Base-by-base conservation (phyloP, 2,113 vertebrate genomes). In the rat (Rattus norvegicus) region DNA sequence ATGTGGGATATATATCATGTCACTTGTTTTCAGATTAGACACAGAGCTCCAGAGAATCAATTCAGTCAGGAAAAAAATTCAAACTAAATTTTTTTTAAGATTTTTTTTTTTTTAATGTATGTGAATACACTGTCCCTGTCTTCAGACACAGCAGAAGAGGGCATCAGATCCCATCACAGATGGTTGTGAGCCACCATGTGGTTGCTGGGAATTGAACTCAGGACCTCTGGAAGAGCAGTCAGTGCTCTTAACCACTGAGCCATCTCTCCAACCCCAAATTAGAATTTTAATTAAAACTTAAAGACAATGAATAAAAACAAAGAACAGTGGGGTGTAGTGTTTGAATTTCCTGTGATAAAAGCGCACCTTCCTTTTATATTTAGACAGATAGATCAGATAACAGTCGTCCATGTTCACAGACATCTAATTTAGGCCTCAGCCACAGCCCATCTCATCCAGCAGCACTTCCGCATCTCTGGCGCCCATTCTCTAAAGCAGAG, bases 1-100 rank as follows among this genome's bases (percentile, higher is more conserved):
- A n/a, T 47, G 17, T 54, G n/a, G 39, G 28, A 24, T 59, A 70
- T 16, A 43, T n/a, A 70, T 4, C 19, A 28, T 79, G 1, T 69
- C 77, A 87, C 20, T 92, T 84, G n/a, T 88, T 95, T 90, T 91
- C 76, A 85, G 13, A 69, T 85, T 93, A 75, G 81, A 77, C 9
- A 49, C 61, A 30, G 61, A 43, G 54, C 54, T 83, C 36, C 1
- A 92, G n/a, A 33, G 39, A 92, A 63, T 89, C 20, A 79, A 79
- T 36, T 3, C 52, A 72, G 28, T 75, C 92, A 73, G 86, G 33
- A 20, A 24, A 67, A 67, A 86, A 49, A 1, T 19, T 87, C 49
- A 49, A 69, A 52, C 47, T 54, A 52, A 54, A 70, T 43, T 43
- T 43, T 43, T 43, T 43, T 43, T 43, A 43, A 43, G 43, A 43